A percentile compares a stretch with the other conserved stretches of the same genome.
phyloP scores from a whole-genome alignment of 2,113 vertebrate genomes.

The Crotophaga sulcirostris region DNA sequence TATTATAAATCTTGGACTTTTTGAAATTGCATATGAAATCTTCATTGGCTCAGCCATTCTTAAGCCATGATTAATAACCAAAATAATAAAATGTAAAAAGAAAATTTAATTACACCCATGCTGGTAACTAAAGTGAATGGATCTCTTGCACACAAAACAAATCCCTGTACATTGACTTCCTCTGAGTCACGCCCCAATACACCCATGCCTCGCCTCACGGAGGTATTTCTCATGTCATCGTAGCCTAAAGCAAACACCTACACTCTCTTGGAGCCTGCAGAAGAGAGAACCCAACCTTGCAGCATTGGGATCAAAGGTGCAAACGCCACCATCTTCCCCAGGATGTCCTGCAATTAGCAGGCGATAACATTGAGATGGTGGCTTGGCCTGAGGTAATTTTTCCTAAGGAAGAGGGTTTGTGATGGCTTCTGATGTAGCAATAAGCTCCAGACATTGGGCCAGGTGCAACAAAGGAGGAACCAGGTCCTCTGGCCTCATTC shows the following conservation, averaged over 20 bases:
- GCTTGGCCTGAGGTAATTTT: slow-evolving; percentile 12
- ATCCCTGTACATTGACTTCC: slow-evolving; percentile 73
- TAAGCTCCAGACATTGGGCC: background rate
- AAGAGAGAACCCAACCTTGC: slow-evolving; percentile 11
- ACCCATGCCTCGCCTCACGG: slow-evolving; percentile 75
- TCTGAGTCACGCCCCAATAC: slow-evolving; percentile 75
- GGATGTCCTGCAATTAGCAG: slow-evolving; percentile 55
- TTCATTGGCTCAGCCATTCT: slow-evolving; percentile 64
- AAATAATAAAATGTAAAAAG: slow-evolving; percentile 70
- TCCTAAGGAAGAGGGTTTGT: background rate
- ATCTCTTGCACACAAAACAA: slow-evolving; percentile 70
- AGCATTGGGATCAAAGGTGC: slow-evolving; percentile 25
- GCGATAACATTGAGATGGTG: background rate
- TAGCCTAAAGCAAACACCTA: slow-evolving; percentile 76
- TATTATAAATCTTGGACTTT: slow-evolving; percentile 18
- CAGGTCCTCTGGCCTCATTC: background rate
- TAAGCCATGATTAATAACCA: slow-evolving; percentile 72
- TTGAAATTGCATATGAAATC: slow-evolving; percentile 51
- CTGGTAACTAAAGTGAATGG: slow-evolving; percentile 76
- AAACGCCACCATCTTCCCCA: slow-evolving; percentile 28
- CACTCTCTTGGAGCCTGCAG: slow-evolving; percentile 1
- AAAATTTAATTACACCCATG: slow-evolving; percentile 62
- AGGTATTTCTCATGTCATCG: slow-evolving; percentile 78
- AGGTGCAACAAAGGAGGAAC: background rate
- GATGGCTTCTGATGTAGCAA: background rate